A percentile compares a stretch with the other conserved stretches of the same genome.
phyloP scores from a whole-genome alignment of 2,113 vertebrate genomes.

The Narcine bancroftii region DNA sequence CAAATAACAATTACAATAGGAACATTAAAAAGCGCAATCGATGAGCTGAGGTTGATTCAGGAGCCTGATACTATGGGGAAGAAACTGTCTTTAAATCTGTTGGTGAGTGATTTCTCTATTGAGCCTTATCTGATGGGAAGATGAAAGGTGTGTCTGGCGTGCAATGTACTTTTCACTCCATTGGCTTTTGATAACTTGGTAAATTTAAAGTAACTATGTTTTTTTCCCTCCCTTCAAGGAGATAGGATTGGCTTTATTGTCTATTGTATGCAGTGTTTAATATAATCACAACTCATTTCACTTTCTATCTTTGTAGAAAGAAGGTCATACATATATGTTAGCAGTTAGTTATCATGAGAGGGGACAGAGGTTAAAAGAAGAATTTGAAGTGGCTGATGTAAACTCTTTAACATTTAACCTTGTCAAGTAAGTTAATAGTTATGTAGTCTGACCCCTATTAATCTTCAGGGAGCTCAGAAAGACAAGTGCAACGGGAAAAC shows the following conservation, averaged over 20 bases:
- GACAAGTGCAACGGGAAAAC: neutral
- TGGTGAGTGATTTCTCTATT: too few species aligned
- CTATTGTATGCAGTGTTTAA: neutral
- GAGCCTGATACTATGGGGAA: too few species aligned
- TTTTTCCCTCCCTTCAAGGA: too few species aligned
- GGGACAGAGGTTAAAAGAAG: neutral
- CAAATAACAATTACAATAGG: too few species aligned
- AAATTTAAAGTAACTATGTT: neutral
- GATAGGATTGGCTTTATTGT: neutral
- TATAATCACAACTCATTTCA: neutral
- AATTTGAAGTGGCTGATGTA: neutral
- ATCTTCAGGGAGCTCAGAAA: neutral
- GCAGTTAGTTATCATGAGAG: neutral
- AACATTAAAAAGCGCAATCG: too few species aligned
- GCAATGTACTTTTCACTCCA: too few species aligned
- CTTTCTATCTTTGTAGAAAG: neutral
- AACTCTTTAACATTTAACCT: neutral
- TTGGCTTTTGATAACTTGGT: too few species aligned
- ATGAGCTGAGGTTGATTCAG: too few species aligned
- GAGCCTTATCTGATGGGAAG: too few species aligned
- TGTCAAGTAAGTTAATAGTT: constrained; percentile 7
- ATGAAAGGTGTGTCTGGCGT: too few species aligned
- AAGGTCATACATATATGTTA: neutral
- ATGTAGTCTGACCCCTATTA: neutral
- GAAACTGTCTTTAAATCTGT: too few species aligned